Evolutionary conservation across 2,888 invertebrate species (phyloP), one percentile per base, ranked within the genome.

Genomic region (Caenorhabditis panamensis): DNA sequence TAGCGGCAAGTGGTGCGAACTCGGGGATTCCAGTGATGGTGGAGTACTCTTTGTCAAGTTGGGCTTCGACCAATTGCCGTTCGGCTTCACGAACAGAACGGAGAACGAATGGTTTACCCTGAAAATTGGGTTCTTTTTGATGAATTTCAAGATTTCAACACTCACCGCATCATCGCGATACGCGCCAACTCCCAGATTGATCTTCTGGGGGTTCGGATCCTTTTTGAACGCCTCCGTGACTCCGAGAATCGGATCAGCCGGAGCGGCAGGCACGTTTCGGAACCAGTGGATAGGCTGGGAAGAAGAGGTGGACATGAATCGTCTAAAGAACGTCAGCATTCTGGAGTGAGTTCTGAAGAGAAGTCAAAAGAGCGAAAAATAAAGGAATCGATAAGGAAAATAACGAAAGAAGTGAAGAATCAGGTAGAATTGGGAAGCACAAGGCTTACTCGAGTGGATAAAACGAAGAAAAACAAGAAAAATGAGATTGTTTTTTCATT

Each of bases 91-190:
- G 93, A 2, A 99, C 98, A 37, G 97, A 96, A 0, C 98, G 98
- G 84, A 99, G 92, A 0, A 99, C 96, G 96, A 97, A 99, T 71
- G 98, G 97, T 91, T 96, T 95, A 0, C 96, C 96, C 89, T 95
- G 53, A 87, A 31, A 31, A 58, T 16, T 13, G 41, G 41, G 41
- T 41, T 41, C 13, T 9, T 36, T 20, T 20, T 36, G 6, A 18
- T 1, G 18, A 18, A n/a, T 36, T 20, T 41, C 13, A 9, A 31
- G 1, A 44, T 44, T 26, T 28, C n/a, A 20, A 16, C 51, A 4
- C 63, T 51, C 54, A 88, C 88, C 77, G 95, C 94, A 91, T 99
- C 98, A 92, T 98, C 97, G 86, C 99, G 94, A 92, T 99, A 99
- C 11, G 99, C 97, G 41, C 93, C 93, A 16, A 92, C 93, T 26